Percentiles rank a stretch among this genome's conserved stretches.
Evolutionary conservation across 2,888 invertebrate species (phyloP).

Genomic region (Hydrotaea cyrtoneurina): DNA sequence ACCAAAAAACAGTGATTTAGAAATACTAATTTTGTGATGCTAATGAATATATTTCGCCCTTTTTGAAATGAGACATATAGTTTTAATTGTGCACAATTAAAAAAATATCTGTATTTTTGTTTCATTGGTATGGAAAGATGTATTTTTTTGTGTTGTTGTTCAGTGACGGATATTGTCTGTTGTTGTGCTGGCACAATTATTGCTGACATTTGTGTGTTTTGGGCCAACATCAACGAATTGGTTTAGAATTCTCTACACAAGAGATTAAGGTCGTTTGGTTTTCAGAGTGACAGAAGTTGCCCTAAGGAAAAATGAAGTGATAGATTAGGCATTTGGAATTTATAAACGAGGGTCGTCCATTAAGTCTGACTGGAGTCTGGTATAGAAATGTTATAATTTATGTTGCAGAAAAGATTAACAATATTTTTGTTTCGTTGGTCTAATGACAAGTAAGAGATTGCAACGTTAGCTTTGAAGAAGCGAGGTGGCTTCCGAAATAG

Average conservation of each 20-base stretch:
- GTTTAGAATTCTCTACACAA: not conserved
- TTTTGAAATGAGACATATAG: no score
- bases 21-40: no score
- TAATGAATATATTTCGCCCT: not conserved
- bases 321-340: not conserved
- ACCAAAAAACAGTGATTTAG: no score
- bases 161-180: not conserved
- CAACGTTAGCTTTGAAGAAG: no score
- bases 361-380: no score
- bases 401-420: no score
- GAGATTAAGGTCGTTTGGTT: not conserved
- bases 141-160: not conserved
- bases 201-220: conserved; percentile 55
- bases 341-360: not conserved
- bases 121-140: not conserved
- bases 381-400: no score
- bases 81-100: no score
- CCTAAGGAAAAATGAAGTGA: not conserved
- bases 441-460: no score
- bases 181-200: conserved; percentile 60
- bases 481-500: no score
- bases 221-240: conserved; percentile 44
- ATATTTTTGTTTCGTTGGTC: no score
- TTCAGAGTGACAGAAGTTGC: not conserved
- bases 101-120: not conserved